Conservation (phyloP, 2,888 invertebrate species). For the Copidosoma aretas region DNA sequence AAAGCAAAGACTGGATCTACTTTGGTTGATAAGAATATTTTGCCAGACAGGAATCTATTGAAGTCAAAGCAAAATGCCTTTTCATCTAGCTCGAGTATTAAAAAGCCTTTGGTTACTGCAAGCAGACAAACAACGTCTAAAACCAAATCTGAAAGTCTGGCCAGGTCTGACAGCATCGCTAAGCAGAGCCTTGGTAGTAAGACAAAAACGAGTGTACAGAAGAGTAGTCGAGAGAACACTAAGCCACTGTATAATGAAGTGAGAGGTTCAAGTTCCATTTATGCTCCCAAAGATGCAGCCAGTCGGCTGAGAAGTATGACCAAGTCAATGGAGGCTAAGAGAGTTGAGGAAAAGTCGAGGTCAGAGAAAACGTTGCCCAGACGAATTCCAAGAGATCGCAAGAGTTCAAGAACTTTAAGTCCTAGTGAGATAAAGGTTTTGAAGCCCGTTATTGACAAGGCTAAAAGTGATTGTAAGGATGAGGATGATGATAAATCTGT, state of each 20-base stretch:
- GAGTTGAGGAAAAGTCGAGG: slow-evolving; percentile 10
- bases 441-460: slow-evolving; percentile 27
- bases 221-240: slow-evolving; percentile 33
- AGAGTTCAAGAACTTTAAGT: slow-evolving; percentile 55
- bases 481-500: neutral
- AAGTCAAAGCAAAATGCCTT: slow-evolving; percentile 19
- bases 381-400: slow-evolving; percentile 47
- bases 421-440: slow-evolving; percentile 57
- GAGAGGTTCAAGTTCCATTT: slow-evolving; percentile 53
- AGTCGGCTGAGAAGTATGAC: slow-evolving; percentile 12
- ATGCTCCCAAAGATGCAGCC: slow-evolving; percentile 46
- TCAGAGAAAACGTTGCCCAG: slow-evolving; percentile 21
- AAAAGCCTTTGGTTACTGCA: slow-evolving; percentile 6
- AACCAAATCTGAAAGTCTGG: neutral
- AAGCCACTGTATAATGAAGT: slow-evolving; percentile 49
- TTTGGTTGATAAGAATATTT: slow-evolving; percentile 4
- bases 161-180: slow-evolving; percentile 1
- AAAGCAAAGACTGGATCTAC: slow-evolving; percentile 4
- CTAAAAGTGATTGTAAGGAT: neutral
- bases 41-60: slow-evolving; percentile 32
- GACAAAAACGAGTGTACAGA: slow-evolving; percentile 1
- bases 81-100: slow-evolving; percentile 15
- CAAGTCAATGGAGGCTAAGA: slow-evolving; percentile 5
- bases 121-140: neutral
- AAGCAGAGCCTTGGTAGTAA: neutral